Percentiles rank a stretch among this genome's conserved stretches.
Conservation (phyloP, 2,888 invertebrate genomes). For the Agrochola macilenta region DNA sequence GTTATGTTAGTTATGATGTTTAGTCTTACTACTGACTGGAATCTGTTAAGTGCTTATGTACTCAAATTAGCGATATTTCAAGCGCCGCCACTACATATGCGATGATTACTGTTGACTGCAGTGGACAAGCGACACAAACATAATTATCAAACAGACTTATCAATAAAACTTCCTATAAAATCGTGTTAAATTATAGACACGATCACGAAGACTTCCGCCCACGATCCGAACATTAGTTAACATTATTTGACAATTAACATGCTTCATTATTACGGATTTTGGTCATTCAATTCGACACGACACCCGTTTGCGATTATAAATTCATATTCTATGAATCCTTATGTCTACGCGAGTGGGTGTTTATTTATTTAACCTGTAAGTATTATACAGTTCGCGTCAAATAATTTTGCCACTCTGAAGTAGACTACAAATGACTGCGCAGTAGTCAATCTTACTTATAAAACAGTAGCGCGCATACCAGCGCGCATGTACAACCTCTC, state of each 20-base stretch:
- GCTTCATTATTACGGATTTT: conserved; percentile 31
- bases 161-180: conserved; percentile 24
- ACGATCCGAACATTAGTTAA: conserved; percentile 17
- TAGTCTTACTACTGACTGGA: not conserved
- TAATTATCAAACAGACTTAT: conserved; percentile 8
- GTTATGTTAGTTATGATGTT: too few species aligned
- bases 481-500: too few species aligned
- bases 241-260: conserved; percentile 38
- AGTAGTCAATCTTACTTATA: too few species aligned
- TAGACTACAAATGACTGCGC: too few species aligned
- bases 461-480: too few species aligned
- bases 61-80: not conserved
- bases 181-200: conserved; percentile 3
- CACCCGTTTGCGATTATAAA: conserved; percentile 19
- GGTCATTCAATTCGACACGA: conserved; percentile 23
- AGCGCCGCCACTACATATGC: not conserved
- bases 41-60: not conserved
- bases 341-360: not conserved
- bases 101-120: conserved; percentile 19
- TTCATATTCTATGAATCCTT: conserved; percentile 17
- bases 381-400: too few species aligned
- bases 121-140: conserved; percentile 8
- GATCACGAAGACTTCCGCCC: conserved; percentile 20
- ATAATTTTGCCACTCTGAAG: too few species aligned
- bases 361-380: not conserved